Evolutionary conservation across 2,888 invertebrate species (phyloP), one percentile per base, ranked within the genome.

Genomic region (Drosophila putrida): DNA sequence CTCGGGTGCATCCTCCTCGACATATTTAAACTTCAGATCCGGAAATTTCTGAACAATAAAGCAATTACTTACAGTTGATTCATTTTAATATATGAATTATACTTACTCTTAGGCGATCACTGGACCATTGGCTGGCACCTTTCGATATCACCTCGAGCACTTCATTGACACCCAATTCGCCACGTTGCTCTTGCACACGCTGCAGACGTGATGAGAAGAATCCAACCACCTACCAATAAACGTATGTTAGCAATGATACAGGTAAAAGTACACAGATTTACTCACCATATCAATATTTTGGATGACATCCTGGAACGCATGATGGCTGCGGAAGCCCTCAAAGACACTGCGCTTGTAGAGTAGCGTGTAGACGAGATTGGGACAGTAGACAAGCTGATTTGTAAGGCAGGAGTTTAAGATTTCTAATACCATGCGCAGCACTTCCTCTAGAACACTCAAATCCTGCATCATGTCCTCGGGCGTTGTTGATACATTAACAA

Each of bases 1-100:
- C 92, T 99, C 99, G 0, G 99, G 99, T 64, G 97, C 96, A 77
- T 99, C 99, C 92, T 99, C 99, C 93, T 99, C 99, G 0, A 99
- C 99, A 91, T 99, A 99, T 79, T 98, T 98, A 93, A 99, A 99
- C 93, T 99, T 99, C 49, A 99, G 93, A 90, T 99, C 99, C 0
- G 99, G 99, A 92, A 99, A 99, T 96, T 99, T 99, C 97, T 98
- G 93, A 2, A 94, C 5, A 25, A 41, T 8, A 4, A 31, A 15
- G 2, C 0, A 20, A 13, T 1, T 0, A 6, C 15, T 41, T 0
- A 33, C 9, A 11, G 4, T 5, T 11, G 5, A 20, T 13, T 13
- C 4, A 0, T 36, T 31, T 33, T 0, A 9, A 2, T n/a, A 3
- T 2, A 4, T 33, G 9, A 2, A 3, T 39, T 20, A 3, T 9